Evolutionary conservation across 2,113 vertebrate genomes (phyloP), one percentile per base, ranked within the genome.

Genomic region (Sinocyclocheilus anophthalmus): DNA sequence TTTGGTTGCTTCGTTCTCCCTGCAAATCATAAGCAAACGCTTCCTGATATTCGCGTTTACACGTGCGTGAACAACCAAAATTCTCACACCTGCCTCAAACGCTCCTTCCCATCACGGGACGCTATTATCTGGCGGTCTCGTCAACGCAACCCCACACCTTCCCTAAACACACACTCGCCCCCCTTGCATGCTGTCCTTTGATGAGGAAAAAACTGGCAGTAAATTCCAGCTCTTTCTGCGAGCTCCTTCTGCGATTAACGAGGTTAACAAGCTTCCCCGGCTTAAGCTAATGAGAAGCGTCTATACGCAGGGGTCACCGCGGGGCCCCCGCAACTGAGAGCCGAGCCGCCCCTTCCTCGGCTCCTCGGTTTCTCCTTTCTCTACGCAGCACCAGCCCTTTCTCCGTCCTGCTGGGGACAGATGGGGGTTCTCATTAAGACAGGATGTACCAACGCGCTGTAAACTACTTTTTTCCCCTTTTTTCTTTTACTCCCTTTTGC

Each of bases 371-470:
- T 86, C 30, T 59, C 75, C 76, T 76, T 24, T 78, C 84, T 86
- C 82, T 88, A 45, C 8, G 88, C 85, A 76, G 73, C 12, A 14
- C 22, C 86, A 61, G 84, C 86, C 80, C 83, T 50, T 53, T 88
- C 77, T 92, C 92, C 88, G 86, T 94, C 94, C 94, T 90, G 94
- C 95, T 95, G 94, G 92, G 94, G 94, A 94, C 93, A 95, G 93
- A 94, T 94, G 93, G 92, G 81, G 94, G 93, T 92, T 87, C 95
- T 95, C 95, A 96, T 96, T 96, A 96, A 92, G 94, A 90, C 95
- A 96, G 95, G 95, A 96, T 96, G 94, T 95, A 94, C 94, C 92
- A 93, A 93, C 92, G 94, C 93, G 94, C 93, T 93, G 94, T 96
- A 95, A 95, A 94, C 94, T 89, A 87, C 83, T 90, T 92, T 92